Conservation (phyloP, 2,113 vertebrate genomes). For the Trogon melanurus region DNA sequence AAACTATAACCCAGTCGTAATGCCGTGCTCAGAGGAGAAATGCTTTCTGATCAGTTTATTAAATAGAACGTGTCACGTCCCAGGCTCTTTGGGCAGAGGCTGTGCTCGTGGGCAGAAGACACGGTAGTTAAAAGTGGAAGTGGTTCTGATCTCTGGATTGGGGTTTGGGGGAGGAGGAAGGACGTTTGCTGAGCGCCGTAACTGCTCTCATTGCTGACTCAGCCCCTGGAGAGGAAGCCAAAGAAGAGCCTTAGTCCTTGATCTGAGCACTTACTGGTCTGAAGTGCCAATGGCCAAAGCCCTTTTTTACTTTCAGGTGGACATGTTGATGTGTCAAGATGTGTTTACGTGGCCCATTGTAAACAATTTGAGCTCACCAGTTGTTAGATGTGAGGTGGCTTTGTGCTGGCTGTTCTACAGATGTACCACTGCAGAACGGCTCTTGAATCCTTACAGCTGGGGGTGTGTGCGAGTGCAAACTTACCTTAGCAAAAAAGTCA, state of each 20-base stretch:
- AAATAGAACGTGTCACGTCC: fast-evolving
- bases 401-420: neutral
- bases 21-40: neutral
- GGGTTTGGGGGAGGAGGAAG: neutral
- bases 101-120: neutral
- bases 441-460: neutral
- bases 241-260: neutral
- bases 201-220: neutral
- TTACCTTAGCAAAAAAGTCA: neutral
- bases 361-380: neutral
- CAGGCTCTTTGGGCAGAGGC: too few relatives aligned
- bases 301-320: neutral
- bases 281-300: neutral
- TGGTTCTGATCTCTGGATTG: neutral
- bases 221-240: neutral
- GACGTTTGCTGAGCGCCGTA: neutral
- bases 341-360: neutral
- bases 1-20: neutral
- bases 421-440: too few relatives aligned
- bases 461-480: neutral
- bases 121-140: neutral
- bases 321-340: neutral
- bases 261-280: too few relatives aligned
- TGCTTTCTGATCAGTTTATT: neutral
- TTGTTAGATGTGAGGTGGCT: neutral